Evolutionary conservation across 2,113 vertebrate genomes (phyloP).

Genomic region (Macquaria australasica): DNA sequence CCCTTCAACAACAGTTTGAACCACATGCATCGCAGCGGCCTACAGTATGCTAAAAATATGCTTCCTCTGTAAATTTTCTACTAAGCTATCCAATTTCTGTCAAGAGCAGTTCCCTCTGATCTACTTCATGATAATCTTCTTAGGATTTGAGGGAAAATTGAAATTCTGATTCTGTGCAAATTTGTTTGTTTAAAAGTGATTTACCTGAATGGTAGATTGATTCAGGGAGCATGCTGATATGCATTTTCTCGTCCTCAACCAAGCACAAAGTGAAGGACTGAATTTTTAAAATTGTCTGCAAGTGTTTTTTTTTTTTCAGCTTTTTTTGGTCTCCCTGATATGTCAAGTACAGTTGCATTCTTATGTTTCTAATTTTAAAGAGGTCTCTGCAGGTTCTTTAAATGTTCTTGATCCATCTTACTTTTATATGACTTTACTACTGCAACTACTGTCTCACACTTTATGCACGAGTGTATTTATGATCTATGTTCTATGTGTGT

Average conservation of each 20-base stretch:
- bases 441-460: too few relatives aligned
- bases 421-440: too few relatives aligned
- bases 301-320: not conserved
- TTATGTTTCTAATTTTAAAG: not conserved
- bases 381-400: not conserved
- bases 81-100: slow-evolving; percentile 62
- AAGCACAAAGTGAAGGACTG: slow-evolving; percentile 49
- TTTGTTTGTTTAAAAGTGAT: slow-evolving; percentile 69
- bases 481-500: too few relatives aligned
- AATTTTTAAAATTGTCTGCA: slow-evolving; percentile 9
- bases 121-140: slow-evolving; percentile 61
- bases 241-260: slow-evolving; percentile 39
- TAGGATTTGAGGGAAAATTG: slow-evolving; percentile 59
- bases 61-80: slow-evolving; percentile 56
- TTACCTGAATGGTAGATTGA: slow-evolving; percentile 51
- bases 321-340: not conserved
- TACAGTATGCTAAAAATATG: slow-evolving; percentile 42
- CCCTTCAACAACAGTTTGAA: slow-evolving; percentile 26
- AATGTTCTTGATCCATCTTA: not conserved
- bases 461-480: too few relatives aligned
- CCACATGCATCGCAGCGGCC: not conserved
- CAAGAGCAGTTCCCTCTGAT: slow-evolving; percentile 57
- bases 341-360: not conserved
- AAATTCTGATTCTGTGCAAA: slow-evolving; percentile 63
- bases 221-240: slow-evolving; percentile 39